These are phyloP conservation scores for Mechanitis mazaeus DNA, from an alignment of 2,888 invertebrate species.

Conservation along the genomic window DNA sequence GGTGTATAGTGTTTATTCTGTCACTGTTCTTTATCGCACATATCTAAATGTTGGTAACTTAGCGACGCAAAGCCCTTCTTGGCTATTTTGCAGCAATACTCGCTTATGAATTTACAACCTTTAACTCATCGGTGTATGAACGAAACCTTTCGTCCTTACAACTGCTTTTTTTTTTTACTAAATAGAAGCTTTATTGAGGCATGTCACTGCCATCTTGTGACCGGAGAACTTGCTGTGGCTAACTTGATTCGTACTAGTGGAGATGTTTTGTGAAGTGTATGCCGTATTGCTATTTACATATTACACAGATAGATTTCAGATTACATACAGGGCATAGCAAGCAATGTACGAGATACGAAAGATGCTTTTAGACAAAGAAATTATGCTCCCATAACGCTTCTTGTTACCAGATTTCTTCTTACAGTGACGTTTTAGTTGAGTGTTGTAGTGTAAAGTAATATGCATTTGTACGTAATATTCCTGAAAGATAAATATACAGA, in stretches of 20 bases:
- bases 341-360: background rate
- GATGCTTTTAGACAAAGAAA: background rate
- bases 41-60: conserved; percentile 21
- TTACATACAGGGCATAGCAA: conserved; percentile 4
- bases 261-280: conserved; percentile 9
- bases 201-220: conserved; percentile 22
- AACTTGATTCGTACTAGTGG: conserved; percentile 18
- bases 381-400: background rate
- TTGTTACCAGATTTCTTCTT: background rate
- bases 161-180: conserved; percentile 20
- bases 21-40: conserved; percentile 26
- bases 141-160: conserved; percentile 18
- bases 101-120: conserved; percentile 20
- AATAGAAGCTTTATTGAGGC: conserved; percentile 23
- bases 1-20: conserved; percentile 24
- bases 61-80: conserved; percentile 21
- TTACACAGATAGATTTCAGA: conserved; percentile 4
- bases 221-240: conserved; percentile 21
- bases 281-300: conserved; percentile 5
- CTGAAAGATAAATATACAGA: background rate
- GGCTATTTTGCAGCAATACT: conserved; percentile 17
- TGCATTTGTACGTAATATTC: background rate
- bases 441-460: conserved; percentile 3
- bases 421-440: conserved; percentile 6
- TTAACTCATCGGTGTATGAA: conserved; percentile 24